These are phyloP conservation scores for Caenorhabditis zanzibari DNA, from an alignment of 2,888 invertebrate species.

Conservation along the genomic window DNA sequence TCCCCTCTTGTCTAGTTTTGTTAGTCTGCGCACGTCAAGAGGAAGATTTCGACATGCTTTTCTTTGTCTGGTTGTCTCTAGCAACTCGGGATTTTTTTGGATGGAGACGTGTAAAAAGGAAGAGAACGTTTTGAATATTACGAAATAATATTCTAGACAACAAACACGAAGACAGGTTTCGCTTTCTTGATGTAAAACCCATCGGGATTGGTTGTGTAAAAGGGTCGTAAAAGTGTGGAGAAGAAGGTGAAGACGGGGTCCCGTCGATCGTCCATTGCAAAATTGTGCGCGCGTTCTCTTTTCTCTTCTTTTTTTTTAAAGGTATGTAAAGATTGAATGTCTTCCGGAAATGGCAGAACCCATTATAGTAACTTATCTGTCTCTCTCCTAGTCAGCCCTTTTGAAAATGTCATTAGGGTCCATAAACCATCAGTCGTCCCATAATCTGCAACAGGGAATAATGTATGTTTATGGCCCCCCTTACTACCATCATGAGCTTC, in stretches of 20 bases:
- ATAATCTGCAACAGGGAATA: constrained; percentile 44
- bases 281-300: constrained; percentile 6
- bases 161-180: constrained; percentile 45
- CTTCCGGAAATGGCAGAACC: constrained; percentile 52
- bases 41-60: constrained; percentile 50
- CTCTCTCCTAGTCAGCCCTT: constrained; percentile 8
- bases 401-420: constrained; percentile 43
- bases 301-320: constrained; percentile 4
- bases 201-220: constrained; percentile 56
- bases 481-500: constrained; percentile 49
- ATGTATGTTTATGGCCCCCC: constrained; percentile 41
- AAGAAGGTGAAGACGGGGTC: constrained; percentile 41
- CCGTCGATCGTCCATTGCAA: constrained; percentile 13
- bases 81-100: neutral
- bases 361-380: constrained; percentile 54
- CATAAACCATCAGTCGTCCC: constrained; percentile 43
- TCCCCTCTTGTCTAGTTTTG: neutral
- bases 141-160: constrained; percentile 52
- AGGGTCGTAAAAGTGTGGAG: constrained; percentile 52
- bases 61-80: neutral
- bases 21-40: neutral
- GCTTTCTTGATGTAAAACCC: constrained; percentile 47
- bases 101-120: neutral
- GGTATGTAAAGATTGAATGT: constrained; percentile 3
- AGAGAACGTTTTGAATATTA: constrained; percentile 44